A percentile compares a stretch with the other conserved stretches of the same genome.
Conservation (phyloP, 2,113 vertebrate species). For the mouse (Mus musculus) region DNA sequence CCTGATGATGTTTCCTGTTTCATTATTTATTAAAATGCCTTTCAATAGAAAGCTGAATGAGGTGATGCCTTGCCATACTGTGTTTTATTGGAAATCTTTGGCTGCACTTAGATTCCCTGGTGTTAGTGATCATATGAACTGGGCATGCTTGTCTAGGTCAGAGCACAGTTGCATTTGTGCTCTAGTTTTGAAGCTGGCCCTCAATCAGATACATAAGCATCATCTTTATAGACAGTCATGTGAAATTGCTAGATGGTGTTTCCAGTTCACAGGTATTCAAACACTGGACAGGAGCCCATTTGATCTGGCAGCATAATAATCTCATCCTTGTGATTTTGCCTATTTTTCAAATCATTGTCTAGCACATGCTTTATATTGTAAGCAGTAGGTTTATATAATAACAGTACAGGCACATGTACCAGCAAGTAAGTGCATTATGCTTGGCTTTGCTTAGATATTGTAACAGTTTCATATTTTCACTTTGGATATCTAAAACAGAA, state of each 20-base stretch:
- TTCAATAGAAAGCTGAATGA: conserved; percentile 36
- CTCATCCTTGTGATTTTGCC: not conserved
- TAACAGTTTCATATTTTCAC: conserved; percentile 8
- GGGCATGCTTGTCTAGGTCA: not conserved
- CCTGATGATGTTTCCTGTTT: conserved; percentile 35
- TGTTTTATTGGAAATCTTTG: conserved; percentile 71
- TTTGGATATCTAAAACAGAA: conserved; percentile 30
- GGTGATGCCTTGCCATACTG: not conserved
- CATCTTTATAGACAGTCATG: not conserved
- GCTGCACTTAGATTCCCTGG: conserved; percentile 51
- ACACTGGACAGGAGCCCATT: not conserved
- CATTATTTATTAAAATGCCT: conserved; percentile 67
- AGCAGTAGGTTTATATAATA: conserved; percentile 17
- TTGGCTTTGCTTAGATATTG: not conserved
- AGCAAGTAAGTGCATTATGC: not conserved
- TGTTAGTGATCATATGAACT: conserved; percentile 47
- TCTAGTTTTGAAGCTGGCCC: not conserved
- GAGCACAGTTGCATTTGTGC: conserved; percentile 32
- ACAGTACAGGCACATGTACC: not conserved
- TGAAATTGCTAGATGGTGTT: conserved; percentile 24
- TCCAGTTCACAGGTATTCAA: not conserved
- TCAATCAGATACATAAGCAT: not conserved
- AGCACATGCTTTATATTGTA: conserved; percentile 27
- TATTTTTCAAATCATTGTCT: conserved; percentile 48
- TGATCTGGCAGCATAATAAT: not conserved